Conservation (phyloP, 2,888 invertebrate species). For the Gymnosoma rotundatum region DNA sequence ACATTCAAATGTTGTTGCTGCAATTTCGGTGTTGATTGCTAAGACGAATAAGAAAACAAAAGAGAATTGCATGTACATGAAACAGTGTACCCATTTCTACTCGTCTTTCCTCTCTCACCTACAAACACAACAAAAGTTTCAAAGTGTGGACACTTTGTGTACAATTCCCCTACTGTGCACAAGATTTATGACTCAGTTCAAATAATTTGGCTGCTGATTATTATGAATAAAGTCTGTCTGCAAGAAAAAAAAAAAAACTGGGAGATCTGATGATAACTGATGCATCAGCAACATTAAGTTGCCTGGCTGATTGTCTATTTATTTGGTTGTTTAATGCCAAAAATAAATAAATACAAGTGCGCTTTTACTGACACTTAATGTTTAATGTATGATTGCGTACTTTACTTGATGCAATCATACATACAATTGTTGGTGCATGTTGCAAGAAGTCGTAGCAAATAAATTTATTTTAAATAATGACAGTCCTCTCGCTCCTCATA, state of each 20-base stretch:
- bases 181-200: slow-evolving; percentile 28
- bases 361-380: not conserved
- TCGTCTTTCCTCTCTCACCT: no score
- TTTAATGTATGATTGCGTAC: not conserved
- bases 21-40: no score
- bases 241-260: not conserved
- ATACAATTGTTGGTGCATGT: slow-evolving; percentile 13
- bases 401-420: not conserved
- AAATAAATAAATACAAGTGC: not conserved
- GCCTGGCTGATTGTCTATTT: slow-evolving; percentile 9
- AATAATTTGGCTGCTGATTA: slow-evolving; percentile 45
- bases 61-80: no score
- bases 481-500: not conserved
- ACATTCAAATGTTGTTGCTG: no score
- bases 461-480: slow-evolving; percentile 28
- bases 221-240: slow-evolving; percentile 6
- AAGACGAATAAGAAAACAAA: no score
- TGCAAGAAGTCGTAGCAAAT: slow-evolving; percentile 5
- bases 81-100: no score
- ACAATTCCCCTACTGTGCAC: no score
- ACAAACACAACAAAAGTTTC: no score
- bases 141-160: no score
- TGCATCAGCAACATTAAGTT: slow-evolving; percentile 3
- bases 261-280: not conserved
- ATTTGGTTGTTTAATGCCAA: not conserved